Conservation (phyloP, 2,888 invertebrate genomes). For the Cryptocephalus moraei region DNA sequence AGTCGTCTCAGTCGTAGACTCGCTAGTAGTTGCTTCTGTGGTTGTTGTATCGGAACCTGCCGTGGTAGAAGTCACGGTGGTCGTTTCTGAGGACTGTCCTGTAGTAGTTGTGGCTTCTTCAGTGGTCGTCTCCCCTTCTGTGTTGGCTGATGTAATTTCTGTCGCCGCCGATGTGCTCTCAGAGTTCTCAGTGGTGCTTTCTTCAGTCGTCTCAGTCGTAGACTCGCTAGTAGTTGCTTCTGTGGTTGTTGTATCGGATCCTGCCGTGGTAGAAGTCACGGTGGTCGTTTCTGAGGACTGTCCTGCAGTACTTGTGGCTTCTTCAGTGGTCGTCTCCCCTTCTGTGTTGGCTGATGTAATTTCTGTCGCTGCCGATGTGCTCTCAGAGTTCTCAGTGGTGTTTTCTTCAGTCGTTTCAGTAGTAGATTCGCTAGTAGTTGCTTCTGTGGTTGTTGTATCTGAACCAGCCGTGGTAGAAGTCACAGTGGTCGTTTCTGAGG, state of each 20-base stretch:
- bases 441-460: background rate
- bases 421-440: slow-evolving; percentile 1
- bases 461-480: background rate
- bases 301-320: background rate
- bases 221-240: background rate
- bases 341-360: background rate
- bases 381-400: no score
- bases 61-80: no score
- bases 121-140: background rate
- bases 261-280: no score
- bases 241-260: background rate
- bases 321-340: background rate
- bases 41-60: background rate
- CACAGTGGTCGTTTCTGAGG: background rate
- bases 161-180: background rate
- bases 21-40: no score
- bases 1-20: no score
- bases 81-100: background rate
- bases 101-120: background rate
- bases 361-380: background rate
- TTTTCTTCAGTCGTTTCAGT: background rate
- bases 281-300: background rate
- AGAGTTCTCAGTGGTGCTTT: no score
- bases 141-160: background rate
- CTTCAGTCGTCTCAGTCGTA: background rate